Base-by-base conservation (phyloP, 2,888 invertebrate genomes). In the Pandemis corylana region DNA sequence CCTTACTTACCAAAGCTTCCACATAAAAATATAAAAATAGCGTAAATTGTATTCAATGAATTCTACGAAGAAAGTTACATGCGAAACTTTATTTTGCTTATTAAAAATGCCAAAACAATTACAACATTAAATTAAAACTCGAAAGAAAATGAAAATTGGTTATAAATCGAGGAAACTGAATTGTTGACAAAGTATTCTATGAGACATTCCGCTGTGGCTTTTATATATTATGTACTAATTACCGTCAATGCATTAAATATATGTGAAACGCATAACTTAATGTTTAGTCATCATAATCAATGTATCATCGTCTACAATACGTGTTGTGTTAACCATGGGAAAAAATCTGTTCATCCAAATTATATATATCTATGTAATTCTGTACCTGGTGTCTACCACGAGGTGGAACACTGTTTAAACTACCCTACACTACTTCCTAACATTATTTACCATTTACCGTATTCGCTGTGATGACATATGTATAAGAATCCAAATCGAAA, bases 381-480 rank as follows among this genome's bases (percentile, higher is more conserved):
- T 59, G 28, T 59, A 59, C 28, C 28, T 59, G n/a, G 51, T 51
- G 51, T 51, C 51, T n/a, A 6, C 51, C 51, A 51, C n/a, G n/a
- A 46, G 59, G 59, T 59, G 15, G 5, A 15, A 20, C 53, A 2
- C 15, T 15, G 46, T 20, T 46, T n/a, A 53, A 53, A 62, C 20
- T 49, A 51, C 51, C 44, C 42, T 80, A 51, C 20, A 56, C n/a
- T 56, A 20, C 56, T 49, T 12, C 59, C 80, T 78, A 76, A 78
- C 80, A 78, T 78, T 75, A 77, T 81, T 80, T 85, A 84, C 83
- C 87, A 83, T 36, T 36, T 36, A 36, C 10, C 46, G 15, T 86
- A 86, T 91, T 91, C 91, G 90, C 90, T 91, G 91, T 90, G 91
- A 90, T 90, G 88, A 65, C 66, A 76, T 76, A 79, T 81, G 78